Evolutionary conservation across 2,888 invertebrate genomes (phyloP).

Genomic region (Plagiodera versicolora): DNA sequence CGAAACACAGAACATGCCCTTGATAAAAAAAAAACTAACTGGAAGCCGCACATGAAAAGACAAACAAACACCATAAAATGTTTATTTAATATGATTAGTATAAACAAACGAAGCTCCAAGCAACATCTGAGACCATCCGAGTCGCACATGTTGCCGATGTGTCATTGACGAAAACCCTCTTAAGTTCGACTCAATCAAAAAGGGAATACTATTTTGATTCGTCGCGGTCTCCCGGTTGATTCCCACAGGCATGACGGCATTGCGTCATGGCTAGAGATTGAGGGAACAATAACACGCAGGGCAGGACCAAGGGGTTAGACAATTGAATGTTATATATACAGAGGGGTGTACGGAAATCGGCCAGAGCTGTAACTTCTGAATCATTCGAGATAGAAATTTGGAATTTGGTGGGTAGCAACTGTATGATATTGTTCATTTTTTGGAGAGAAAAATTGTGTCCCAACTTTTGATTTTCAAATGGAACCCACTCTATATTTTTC

Average conservation of each 20-base stretch:
- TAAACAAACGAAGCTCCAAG: slow-evolving; percentile 8
- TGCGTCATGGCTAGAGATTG: slow-evolving; percentile 7
- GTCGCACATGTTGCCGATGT: slow-evolving; percentile 12
- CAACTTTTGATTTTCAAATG: too few species aligned
- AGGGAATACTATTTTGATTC: slow-evolving; percentile 9
- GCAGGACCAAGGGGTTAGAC: neutral
- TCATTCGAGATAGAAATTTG: too few species aligned
- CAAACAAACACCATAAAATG: slow-evolving; percentile 3
- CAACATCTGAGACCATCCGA: slow-evolving; percentile 7
- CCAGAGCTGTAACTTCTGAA: too few species aligned
- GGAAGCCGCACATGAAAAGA: neutral
- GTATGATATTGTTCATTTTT: too few species aligned
- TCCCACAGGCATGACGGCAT: slow-evolving; percentile 7
- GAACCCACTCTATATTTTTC: too few species aligned
- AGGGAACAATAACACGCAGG: neutral
- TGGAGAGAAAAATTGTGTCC: too few species aligned
- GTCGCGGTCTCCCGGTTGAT: slow-evolving; percentile 1
- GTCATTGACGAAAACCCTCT: slow-evolving; percentile 10
- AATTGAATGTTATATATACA: too few species aligned
- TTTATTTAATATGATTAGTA: slow-evolving; percentile 10
- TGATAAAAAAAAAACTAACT: neutral
- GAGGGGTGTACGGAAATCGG: too few species aligned
- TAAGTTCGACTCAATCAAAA: slow-evolving; percentile 14
- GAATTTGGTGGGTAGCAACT: too few species aligned
- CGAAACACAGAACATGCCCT: too few species aligned